Evolutionary conservation across 2,113 vertebrate species (phyloP), one percentile per base, ranked within the genome.

Genomic region (Formicarius rufipectus): DNA sequence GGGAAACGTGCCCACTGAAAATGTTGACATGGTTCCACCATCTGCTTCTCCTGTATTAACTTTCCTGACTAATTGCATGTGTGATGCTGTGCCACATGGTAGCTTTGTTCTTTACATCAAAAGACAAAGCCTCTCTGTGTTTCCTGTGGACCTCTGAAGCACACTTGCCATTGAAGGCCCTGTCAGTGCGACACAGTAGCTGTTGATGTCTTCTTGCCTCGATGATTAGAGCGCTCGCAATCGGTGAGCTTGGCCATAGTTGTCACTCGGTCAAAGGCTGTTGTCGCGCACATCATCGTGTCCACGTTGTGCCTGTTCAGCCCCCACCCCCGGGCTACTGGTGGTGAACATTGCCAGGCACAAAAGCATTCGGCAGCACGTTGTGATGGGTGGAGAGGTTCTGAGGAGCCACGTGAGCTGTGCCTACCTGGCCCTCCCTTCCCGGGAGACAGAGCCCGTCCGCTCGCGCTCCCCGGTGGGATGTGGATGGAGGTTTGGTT

Each of bases 31-130:
- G 84, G 87, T 96, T 88, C 87, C 88, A 92, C 95, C 95, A 97
- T 96, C 95, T 96, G 93, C 96, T 96, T 96, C 96, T 94, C 22
- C 95, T 94, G 92, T 96, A 93, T 96, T 97, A 96, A 90, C 84
- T 95, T 90, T 96, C 63, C 83, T 91, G 90, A 91, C 93, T 96
- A 96, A 95, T 96, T 95, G 88, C 85, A 91, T 94, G 90, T 96
- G 92, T 96, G 95, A 95, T 95, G 92, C 87, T 55, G 90, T 96
- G 94, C 93, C 95, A 97, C 95, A 94, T 97, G 96, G 95, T 90
- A 94, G 90, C 96, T 97, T 96, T 95, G 95, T 96, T 96, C 92
- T 93, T 88, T 69, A 69, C 92, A 88, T 93, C 68, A 84, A 71
- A 94, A 95, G 85, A 95, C 92, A 96, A 94, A 95, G 82, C 56